Base-by-base conservation (phyloP, 2,797 vertebrate species). In the Podarcis siculus region DNA sequence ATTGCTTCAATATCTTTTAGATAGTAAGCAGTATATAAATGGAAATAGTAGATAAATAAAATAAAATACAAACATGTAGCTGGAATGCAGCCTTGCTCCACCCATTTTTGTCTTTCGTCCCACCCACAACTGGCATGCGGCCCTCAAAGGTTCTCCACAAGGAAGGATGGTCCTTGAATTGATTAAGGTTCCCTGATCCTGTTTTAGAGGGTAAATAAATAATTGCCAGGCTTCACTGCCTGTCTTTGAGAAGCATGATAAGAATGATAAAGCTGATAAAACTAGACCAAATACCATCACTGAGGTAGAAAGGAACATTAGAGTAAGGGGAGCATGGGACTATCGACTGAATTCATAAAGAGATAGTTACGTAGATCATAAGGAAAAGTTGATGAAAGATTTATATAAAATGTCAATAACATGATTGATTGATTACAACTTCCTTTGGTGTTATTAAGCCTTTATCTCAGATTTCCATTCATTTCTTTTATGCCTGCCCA, bases 361-460 rank as follows among this genome's bases (percentile, higher is more conserved):
- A 37, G 32, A 84, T 27, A 23, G 42, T 84, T 72, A 35, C 27
- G 45, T 55, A 13, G 69, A 55, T 55, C 23, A 55, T n/a, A 58
- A 83, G 42, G 45, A 83, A 83, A 72, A 9, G 27, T 72, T 21
- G 37, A 58, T 79, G 45, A 32, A 79, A 79, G 45, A 61, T 79
- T 58, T 55, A 61, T 61, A 73, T 61, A 84, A 58, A 73, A 84
- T 84, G 42, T 58, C 69, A 84, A 58, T 73, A 58, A 84, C 32
- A 84, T 32, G 13, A 49, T 27, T 75, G 37, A 15, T 37, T 73
- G 45, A 84, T 72, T 55, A 5, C 15, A 37, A 75, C 23, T 37
- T 84, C 21, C n/a, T 4, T 58, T 72, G 45, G 8, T 55, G 19
- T 72, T 49, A 55, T 72, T 72, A 49, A 49, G 4, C 8, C 67